Percentiles rank a stretch among this genome's conserved stretches.
phyloP scores from a whole-genome alignment of 1,140 invertebrate genomes.

The Brachionus calyciflorus region DNA sequence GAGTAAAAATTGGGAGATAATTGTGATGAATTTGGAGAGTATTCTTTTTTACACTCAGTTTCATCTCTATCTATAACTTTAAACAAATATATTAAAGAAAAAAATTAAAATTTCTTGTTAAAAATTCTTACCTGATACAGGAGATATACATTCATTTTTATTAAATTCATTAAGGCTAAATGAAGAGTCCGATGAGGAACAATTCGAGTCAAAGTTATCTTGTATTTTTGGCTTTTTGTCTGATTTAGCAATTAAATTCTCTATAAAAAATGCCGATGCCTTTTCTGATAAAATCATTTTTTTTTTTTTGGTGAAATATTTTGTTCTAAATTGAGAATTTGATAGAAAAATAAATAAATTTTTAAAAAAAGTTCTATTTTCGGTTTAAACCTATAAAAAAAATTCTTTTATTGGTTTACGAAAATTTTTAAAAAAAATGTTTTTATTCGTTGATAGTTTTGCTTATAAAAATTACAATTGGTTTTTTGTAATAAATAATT shows the following conservation, averaged over 20 bases:
- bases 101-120: not conserved
- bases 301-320: not conserved
- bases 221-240: not conserved
- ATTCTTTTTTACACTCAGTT: not conserved
- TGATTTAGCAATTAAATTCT: conserved; percentile 1
- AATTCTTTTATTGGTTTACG: too few relatives aligned
- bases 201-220: not conserved
- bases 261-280: conserved; percentile 38
- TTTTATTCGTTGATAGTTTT: too few relatives aligned
- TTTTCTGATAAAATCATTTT: conserved; percentile 46
- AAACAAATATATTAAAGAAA: not conserved
- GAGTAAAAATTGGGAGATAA: too few relatives aligned
- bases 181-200: conserved; percentile 13
- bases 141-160: not conserved
- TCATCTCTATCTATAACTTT: not conserved
- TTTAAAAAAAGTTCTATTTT: not conserved
- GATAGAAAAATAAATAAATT: not conserved
- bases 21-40: too few relatives aligned
- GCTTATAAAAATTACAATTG: too few relatives aligned
- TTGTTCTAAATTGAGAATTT: not conserved
- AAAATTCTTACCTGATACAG: not conserved
- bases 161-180: not conserved
- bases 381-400: too few relatives aligned
- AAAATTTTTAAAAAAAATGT: too few relatives aligned
- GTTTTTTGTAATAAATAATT: not conserved